Base-by-base conservation (phyloP, 1,140 invertebrate species). In the Bombus fervidus region DNA sequence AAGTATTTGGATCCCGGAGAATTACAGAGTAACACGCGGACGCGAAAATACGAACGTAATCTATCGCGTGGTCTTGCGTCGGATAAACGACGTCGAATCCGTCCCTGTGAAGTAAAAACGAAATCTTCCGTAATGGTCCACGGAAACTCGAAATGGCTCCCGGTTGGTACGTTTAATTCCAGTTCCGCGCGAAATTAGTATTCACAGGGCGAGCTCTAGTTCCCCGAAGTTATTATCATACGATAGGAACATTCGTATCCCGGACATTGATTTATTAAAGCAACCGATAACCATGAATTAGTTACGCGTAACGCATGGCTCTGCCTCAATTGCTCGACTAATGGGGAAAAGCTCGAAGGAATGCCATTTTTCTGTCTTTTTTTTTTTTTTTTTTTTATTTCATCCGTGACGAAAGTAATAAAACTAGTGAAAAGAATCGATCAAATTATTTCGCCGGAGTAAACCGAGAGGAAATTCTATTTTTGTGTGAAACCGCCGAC, bases 151-250 rank as follows among this genome's bases (percentile, higher is more conserved):
- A 76, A 76, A 68, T n/a, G 53, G 34, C 18, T 68, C 59, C 31
- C 43, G 12, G 43, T 37, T 34, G 72, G 28, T 18, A n/a, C 18
- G 62, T 37, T 83, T 68, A 83, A 83, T 76, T 43, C 18, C 28
- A 59, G 10, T 74, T 28, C 53, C 53, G 28, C 15, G 59, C 15
- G 62, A 76, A 68, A 83, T 83, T 83, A 83, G 73, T 68, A 83
- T 83, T 77, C 81, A 31, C 43, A 28, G 34, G 18, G n/a, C 22
- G 53, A 77, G 43, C 34, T 77, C 28, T 5, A 39, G 25, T 4
- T 83, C 34, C 62, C 62, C 41, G 15, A 76, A 83, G 73, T 77
- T 83, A 76, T 77, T 77, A 83, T 83, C 81, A 62, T 57, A 47
- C 34, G 41, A 66, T 66, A 57, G 41, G 43, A 41, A 83, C 73